Evolutionary conservation across 2,888 invertebrate species (phyloP), one percentile per base, ranked within the genome.

Genomic region (Cheilosia urbana): DNA sequence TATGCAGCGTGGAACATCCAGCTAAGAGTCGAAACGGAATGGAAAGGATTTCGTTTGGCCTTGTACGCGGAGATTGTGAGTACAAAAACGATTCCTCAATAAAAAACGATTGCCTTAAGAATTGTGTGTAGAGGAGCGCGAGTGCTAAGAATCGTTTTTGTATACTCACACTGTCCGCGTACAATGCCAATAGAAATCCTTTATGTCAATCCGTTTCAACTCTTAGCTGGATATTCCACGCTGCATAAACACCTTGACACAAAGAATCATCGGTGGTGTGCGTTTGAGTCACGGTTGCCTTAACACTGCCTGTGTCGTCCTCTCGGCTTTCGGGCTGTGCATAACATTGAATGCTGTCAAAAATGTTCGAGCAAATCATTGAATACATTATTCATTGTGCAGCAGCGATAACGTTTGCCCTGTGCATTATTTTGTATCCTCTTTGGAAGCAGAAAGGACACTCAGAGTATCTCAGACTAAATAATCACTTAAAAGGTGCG

Each of bases 401-500:
- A 37, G 4, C n/a, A 21, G 37, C 37, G 58, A 34, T 34, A 51
- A 65, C 30, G 30, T 34, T 15, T 47, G 45, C 45, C 6, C 45
- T 47, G 13, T 47, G 13, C 5, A 15, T 24, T 24, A 24, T 24
- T 24, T 13, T 24, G 24, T 51, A 15, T 24, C 21, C 21, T 21
- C 21, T 21, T 21, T 11, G 21, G 19, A 34, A 34, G 49, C 49
- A 62, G n/a, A 62, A 15, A 68, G 42, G 27, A 40, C 75, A 62
- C 57, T 47, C 45, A 79, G 60, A 81, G 47, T 66, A 24, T 51
- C 49, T 62, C 27, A 68, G 45, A 49, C 42, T 42, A 68, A 4
- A 37, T 71, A 77, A 78, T 83, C 82, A 72, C 82, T 83, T 78
- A 68, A 78, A 83, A 83, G 78, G 78, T 83, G 73, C 57, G 83